phyloP scores from a whole-genome alignment of 1,140 invertebrate genomes.

The Glossosoma conforme region DNA sequence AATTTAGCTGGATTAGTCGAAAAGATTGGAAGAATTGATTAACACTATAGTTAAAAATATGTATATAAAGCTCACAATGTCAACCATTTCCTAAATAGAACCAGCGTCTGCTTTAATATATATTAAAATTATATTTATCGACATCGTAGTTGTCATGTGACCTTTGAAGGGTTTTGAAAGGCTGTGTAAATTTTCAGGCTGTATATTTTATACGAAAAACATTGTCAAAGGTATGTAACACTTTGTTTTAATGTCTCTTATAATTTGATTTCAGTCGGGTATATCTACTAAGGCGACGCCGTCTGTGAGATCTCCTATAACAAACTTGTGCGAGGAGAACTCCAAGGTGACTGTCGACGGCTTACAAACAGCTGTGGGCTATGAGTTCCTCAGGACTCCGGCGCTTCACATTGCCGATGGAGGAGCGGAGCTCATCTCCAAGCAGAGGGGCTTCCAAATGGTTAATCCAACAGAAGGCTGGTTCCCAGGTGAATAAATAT shows the following conservation, averaged over 20 bases:
- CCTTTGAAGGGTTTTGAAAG: no score
- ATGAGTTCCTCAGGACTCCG: constrained; percentile 73
- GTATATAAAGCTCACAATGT: no score
- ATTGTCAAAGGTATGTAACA: not conserved
- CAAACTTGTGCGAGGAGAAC: constrained; percentile 72
- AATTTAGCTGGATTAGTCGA: no score
- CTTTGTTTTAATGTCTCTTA: no score
- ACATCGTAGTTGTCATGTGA: no score
- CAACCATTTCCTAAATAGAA: no score
- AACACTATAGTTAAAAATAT: no score
- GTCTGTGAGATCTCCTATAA: constrained; percentile 73
- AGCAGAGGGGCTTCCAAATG: constrained; percentile 74
- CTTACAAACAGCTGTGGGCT: constrained; percentile 68
- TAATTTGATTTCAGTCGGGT: constrained; percentile 42
- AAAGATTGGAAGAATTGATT: no score
- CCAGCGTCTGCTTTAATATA: no score
- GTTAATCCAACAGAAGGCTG: constrained; percentile 82
- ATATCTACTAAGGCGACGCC: constrained; percentile 77
- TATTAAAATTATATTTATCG: no score
- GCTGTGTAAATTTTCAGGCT: constrained; percentile 4
- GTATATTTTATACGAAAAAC: not conserved
- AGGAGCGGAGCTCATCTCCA: constrained; percentile 58
- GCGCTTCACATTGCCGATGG: constrained; percentile 63
- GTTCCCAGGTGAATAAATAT: constrained; percentile 84
- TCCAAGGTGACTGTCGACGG: constrained; percentile 61